Evolutionary conservation across 2,888 invertebrate species (phyloP).

Genomic region (Lepidocyrtinus sp.): DNA sequence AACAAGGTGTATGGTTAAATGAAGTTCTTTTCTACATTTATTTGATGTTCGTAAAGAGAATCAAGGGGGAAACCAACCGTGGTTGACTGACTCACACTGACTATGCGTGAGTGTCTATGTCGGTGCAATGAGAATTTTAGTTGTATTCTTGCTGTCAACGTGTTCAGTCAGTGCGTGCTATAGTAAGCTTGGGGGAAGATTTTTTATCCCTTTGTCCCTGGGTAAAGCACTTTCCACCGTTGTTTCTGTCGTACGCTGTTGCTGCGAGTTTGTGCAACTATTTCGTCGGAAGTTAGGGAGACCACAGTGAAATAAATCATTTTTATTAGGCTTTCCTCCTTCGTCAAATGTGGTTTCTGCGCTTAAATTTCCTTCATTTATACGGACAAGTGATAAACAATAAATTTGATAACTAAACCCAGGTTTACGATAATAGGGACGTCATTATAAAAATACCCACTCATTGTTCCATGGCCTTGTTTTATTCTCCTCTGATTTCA

Average conservation of each 20-base stretch:
- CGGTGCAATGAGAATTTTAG: constrained; percentile 44
- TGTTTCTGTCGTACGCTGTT: background rate
- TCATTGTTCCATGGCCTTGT: background rate
- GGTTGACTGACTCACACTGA: background rate
- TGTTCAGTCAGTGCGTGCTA: constrained; percentile 52
- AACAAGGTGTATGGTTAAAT: background rate
- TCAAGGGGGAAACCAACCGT: background rate
- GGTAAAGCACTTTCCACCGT: background rate
- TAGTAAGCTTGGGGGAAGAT: background rate
- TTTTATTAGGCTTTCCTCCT: background rate
- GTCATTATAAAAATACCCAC: background rate
- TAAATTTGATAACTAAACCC: background rate
- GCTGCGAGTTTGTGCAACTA: background rate
- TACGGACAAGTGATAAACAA: background rate
- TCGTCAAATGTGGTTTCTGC: background rate
- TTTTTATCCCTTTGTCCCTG: background rate
- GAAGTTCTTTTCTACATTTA: background rate
- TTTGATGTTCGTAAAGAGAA: background rate
- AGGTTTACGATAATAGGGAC: no score
- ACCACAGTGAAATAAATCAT: background rate
- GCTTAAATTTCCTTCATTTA: background rate
- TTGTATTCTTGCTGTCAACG: constrained; percentile 54
- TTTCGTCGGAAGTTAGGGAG: background rate
- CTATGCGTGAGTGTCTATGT: constrained; percentile 21
- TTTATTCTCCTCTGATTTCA: background rate